Base-by-base conservation (phyloP, 2,113 vertebrate genomes). In the Mirounga angustirostris region DNA sequence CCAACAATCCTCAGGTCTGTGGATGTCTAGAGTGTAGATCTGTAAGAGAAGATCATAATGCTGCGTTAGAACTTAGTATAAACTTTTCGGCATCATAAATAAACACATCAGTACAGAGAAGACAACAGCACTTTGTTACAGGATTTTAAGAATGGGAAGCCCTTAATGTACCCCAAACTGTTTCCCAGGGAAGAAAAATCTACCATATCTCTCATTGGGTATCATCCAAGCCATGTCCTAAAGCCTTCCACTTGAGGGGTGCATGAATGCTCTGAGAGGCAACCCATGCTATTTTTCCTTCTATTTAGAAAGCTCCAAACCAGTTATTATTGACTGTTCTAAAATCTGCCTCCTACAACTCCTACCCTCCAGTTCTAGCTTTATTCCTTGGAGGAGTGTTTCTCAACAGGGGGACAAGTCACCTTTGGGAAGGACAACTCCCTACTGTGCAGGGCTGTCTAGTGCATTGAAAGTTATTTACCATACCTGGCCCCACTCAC, bases 1-100 rank as follows among this genome's bases (percentile, higher is more conserved):
- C 99, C 99, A 99, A 94, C 99, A 99, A 95, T 99, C 99, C 91
- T 99, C 99, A 22, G 99, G 99, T 93, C 98, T 99, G 97, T 99
- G 99, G 91, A 99, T 99, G 97, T 99, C 99, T 97, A 99, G 92
- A 14, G 99, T 99, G 96, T 99, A 99, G 95, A 99, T 99, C 99
- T 99, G 98, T 52, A 90, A 97, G 95, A 96, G 54, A 82, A 98
- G 80, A 97, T 54, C 43, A 81, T 1, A 93, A 79, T 0, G 28
- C 61, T 28, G 6, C 14, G 0, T 96, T 5, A 96, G 80, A 12
- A 52, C 5, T 11, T n/a, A n/a, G 4, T 5, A 24, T 7, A 40
- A 40, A 36, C 58, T 82, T 40, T 4, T 7, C n/a, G 16, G 30
- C 40, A 69, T 67, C 59, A 52, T 40, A 81, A 15, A 71, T 9